Conservation (phyloP, 1,140 invertebrate genomes). For the Physella acuta region DNA sequence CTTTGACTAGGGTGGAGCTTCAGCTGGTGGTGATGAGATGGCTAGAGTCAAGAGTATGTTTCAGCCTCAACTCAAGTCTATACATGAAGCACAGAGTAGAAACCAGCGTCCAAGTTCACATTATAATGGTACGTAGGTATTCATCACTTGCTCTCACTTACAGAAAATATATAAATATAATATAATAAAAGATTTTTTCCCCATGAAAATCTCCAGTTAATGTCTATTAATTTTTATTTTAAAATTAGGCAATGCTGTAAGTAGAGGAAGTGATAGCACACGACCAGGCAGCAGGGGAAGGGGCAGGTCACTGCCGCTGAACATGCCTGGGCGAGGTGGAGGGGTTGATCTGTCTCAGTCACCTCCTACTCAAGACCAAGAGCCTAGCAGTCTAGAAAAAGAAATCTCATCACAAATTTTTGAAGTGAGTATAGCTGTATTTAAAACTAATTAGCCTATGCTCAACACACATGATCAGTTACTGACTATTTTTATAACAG, state of each 20-base stretch:
- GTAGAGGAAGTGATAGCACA: constrained; percentile 11
- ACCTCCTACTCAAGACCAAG: not conserved
- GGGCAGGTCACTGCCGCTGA: constrained; percentile 16
- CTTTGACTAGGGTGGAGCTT: not conserved
- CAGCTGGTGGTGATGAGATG: constrained; percentile 40
- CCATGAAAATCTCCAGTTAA: too few species aligned
- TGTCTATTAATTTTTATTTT: too few species aligned
- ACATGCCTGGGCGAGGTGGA: constrained; percentile 1
- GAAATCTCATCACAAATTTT: constrained; percentile 34
- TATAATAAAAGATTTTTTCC: too few species aligned
- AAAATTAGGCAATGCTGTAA: not conserved
- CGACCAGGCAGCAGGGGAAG: constrained; percentile 12
- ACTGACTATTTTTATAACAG: too few species aligned
- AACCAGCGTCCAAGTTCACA: constrained; percentile 36
- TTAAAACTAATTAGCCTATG: too few species aligned
- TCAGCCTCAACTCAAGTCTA: constrained; percentile 55
- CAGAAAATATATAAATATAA: too few species aligned
- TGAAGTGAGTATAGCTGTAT: constrained; percentile 31
- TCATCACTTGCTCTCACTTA: too few species aligned
- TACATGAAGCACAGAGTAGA: constrained; percentile 45
- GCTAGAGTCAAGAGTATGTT: constrained; percentile 59
- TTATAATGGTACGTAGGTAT: constrained; percentile 37
- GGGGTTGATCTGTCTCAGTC: not conserved
- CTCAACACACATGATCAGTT: too few species aligned
- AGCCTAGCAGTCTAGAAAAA: constrained; percentile 28